Base-by-base conservation (phyloP, 64 coral and sea anemone species). In the Catalaphyllia jardinei region DNA sequence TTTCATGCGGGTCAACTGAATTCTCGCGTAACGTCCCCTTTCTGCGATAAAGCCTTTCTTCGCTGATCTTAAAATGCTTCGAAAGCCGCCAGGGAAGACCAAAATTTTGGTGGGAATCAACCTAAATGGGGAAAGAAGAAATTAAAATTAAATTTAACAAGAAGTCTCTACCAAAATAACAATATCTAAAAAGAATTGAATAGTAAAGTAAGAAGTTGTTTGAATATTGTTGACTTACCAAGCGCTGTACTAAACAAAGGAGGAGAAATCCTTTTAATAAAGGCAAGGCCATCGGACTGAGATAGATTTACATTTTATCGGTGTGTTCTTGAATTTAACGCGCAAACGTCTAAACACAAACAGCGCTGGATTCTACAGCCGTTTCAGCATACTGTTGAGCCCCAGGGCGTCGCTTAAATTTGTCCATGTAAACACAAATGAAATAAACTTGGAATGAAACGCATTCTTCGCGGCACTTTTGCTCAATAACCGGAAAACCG, bases 141-240 rank as follows among this genome's bases (percentile, higher is more conserved):
- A 80, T 80, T 33, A 31, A 31, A 65, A 83, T 52, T 13, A 50
- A 28, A 85, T 71, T 49, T 51, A 71, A 35, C 7, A 69, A 31
- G 62, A 85, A 71, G n/a, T 71, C 24, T 29, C 38, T 49, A 67
- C 71, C 9, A 15, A 46, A 69, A 50, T 28, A 69, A 29, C 4
- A 84, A 67, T 71, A 85, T 60, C 19, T 5, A 39, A 65, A 67
- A n/a, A 20, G 31, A 71, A 50, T 67, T 85, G 20, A 42, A 67
- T 25, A 85, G 35, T 9, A 8, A 85, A 72, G 62, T 85, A 85
- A 83, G 24, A 39, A 71, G 22, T 71, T 85, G 63, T 85, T 69
- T 49, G 74, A 24, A 50, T 77, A 11, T 24, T 19, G 74, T 46
- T 85, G 42, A 71, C 81, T 51, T 85, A 85, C 81, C 81, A 2